Evolutionary conservation across 2,888 invertebrate genomes (phyloP).

Genomic region (Meiosimyza platycephala): DNA sequence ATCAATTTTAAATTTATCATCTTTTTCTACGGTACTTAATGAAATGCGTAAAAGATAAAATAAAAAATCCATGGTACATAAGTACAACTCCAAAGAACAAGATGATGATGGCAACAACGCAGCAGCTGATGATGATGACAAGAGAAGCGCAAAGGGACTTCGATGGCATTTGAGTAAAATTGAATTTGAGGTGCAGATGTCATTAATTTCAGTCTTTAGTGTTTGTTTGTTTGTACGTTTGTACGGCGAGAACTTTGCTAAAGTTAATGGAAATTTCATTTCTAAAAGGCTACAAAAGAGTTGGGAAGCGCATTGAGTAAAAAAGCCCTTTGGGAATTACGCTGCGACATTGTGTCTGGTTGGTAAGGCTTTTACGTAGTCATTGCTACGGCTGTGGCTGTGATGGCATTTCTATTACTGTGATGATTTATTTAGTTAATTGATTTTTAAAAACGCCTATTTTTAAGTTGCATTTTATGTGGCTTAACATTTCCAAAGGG

Average conservation of each 20-base stretch:
- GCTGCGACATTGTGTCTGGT: background rate
- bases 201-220: constrained; percentile 23
- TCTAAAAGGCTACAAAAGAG: background rate
- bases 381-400: background rate
- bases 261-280: constrained; percentile 19
- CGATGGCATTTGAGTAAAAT: background rate
- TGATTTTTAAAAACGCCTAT: constrained; percentile 11
- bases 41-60: constrained; percentile 1
- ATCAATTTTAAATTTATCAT: constrained; percentile 51
- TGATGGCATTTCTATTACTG: background rate
- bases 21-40: background rate
- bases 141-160: background rate
- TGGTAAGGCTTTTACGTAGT: background rate
- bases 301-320: background rate
- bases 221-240: background rate
- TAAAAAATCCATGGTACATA: no score
- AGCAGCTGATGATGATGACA: background rate
- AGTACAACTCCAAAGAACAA: background rate
- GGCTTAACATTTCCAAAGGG: no score
- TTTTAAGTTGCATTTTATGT: no score
- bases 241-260: background rate
- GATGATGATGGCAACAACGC: background rate
- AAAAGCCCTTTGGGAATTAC: constrained; percentile 7
- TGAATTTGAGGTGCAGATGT: constrained; percentile 27
- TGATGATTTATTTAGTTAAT: constrained; percentile 9